Percentiles rank a stretch among this genome's conserved stretches.
These are phyloP conservation scores for Pristionchus maxplancki DNA, from an alignment of 2,888 invertebrate species.

Conservation along the genomic window DNA sequence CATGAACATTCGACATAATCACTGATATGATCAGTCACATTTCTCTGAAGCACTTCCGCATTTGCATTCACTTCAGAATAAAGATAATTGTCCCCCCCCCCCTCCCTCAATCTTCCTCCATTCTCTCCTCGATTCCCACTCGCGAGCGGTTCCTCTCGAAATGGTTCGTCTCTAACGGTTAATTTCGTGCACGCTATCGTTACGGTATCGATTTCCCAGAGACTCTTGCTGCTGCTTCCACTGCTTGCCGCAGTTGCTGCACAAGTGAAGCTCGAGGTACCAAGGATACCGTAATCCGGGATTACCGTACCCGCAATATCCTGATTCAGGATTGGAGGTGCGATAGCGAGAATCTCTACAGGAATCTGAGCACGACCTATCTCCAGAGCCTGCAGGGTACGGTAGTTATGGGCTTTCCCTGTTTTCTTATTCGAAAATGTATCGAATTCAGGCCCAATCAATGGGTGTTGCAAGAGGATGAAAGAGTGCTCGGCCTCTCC, in stretches of 20 bases:
- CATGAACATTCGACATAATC: too few species aligned
- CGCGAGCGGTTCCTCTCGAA: conserved; percentile 4
- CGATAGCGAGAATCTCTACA: background rate
- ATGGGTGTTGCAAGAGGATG: background rate
- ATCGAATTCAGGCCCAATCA: background rate
- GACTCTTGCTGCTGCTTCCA: background rate
- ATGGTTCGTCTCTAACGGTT: background rate
- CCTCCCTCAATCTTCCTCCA: background rate
- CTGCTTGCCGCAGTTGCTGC: background rate
- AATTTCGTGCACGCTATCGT: background rate
- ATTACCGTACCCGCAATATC: background rate
- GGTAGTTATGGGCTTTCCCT: background rate
- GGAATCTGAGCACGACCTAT: background rate
- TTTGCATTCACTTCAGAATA: too few species aligned
- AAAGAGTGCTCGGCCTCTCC: background rate
- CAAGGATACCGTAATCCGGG: background rate
- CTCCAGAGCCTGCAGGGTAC: background rate
- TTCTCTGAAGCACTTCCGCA: too few species aligned
- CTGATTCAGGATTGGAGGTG: background rate
- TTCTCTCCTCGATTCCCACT: background rate
- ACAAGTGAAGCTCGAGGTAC: too few species aligned
- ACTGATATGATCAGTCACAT: too few species aligned
- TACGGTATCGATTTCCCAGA: background rate
- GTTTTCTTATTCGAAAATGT: background rate
- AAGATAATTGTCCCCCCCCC: too few species aligned